Conservation (phyloP, 2,888 invertebrate species). For the Molorchus minor region DNA sequence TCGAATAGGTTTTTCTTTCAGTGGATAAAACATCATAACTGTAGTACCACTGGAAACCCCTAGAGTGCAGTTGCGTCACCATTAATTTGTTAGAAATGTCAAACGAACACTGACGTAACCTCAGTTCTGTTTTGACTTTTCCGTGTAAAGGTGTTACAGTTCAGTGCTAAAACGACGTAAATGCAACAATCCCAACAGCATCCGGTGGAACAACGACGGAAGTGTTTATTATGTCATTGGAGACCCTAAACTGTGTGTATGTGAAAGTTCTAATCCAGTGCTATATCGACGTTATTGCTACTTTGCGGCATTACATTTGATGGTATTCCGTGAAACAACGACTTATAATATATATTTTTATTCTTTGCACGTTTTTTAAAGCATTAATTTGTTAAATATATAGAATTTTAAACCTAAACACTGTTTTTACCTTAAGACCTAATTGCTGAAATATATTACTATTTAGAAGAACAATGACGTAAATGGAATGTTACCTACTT, state of each 20-base stretch:
- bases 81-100: background rate
- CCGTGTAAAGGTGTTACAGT: background rate
- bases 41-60: background rate
- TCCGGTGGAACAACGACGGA: slow-evolving; percentile 1
- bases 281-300: slow-evolving; percentile 3
- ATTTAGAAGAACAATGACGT: no score
- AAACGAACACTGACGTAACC: background rate
- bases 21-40: background rate
- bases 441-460: no score
- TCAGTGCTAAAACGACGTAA: background rate
- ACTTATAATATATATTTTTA: no score
- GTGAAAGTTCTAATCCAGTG: slow-evolving; percentile 7
- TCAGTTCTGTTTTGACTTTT: background rate
- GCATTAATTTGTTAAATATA: no score
- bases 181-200: background rate
- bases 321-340: background rate
- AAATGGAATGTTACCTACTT: no score
- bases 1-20: background rate
- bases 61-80: background rate
- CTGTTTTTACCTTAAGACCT: no score
- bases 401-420: no score
- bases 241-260: slow-evolving; percentile 7
- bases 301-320: background rate
- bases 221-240: slow-evolving; percentile 1
- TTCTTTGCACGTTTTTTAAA: no score